Base-by-base conservation (phyloP, 2,113 vertebrate species). In the Sorex fumeus region DNA sequence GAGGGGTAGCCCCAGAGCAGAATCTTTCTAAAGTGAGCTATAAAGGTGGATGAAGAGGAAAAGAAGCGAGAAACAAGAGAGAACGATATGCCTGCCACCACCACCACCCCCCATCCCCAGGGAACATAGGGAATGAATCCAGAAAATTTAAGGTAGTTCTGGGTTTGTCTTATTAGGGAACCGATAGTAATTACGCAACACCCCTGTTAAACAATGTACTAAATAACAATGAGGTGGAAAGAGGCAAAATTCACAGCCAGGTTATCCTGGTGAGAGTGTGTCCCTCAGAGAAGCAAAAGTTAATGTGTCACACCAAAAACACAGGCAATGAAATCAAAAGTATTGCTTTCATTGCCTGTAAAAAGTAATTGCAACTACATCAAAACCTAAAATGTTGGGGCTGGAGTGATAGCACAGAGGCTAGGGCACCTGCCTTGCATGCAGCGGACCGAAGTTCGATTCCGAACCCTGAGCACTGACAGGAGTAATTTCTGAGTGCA, bases 91-190 rank as follows among this genome's bases (percentile, higher is more conserved):
- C 40, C 40, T 40, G 40, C 40, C 40, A 40, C 40, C 40, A 40
- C 40, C 40, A 40, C 40, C 40, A 40, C 40, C 40, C 40, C 13
- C 53, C 53, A 53, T 77, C 91, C 88, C 50, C 74, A 62, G 82
- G 32, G 53, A 53, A 53, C 23, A 82, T 80, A 88, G 60, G 15
- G 45, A 91, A 92, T 16, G 53, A 93, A 76, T 94, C 82, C 87
- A 95, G 67, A 96, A 94, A 88, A 97, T 85, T 83, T 78, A 94
- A 93, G 88, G 88, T 93, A 90, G 69, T 53, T 92, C 85, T 95
- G 86, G 88, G 76, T 91, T 85, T 95, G 84, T 80, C 85, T 79
- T 62, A 18, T 88, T 76, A 80, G 60, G 27, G 83, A 97, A 90
- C 88, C 86, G 93, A 92, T 80, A 85, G 90, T 70, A 94, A 82